Conservation (phyloP, 2,888 invertebrate species). For the Acronicta leporina region DNA sequence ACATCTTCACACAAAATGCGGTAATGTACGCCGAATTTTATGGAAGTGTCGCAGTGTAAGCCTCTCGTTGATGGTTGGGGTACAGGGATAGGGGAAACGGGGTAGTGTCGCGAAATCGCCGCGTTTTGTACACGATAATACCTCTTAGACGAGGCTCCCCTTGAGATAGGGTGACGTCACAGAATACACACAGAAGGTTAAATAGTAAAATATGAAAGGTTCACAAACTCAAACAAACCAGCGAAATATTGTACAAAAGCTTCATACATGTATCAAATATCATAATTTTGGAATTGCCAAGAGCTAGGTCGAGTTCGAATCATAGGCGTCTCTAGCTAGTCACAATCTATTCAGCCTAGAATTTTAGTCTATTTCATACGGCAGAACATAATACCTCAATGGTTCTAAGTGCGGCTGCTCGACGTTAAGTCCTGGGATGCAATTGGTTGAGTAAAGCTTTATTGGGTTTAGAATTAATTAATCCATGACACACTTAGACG, state of each 20-base stretch:
- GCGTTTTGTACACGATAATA: conserved; percentile 78
- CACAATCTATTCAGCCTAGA: no score
- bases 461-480: no score
- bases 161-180: conserved; percentile 46
- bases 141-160: conserved; percentile 57
- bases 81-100: conserved; percentile 44
- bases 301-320: no score
- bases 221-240: background rate
- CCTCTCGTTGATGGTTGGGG: conserved; percentile 8
- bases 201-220: background rate
- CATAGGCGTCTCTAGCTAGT: no score
- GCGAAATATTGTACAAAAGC: no score
- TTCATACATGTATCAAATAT: background rate
- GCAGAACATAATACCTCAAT: no score
- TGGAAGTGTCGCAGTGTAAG: conserved; percentile 14
- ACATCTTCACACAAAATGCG: conserved; percentile 8
- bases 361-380: no score
- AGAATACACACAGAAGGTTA: conserved; percentile 26
- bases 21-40: conserved; percentile 31
- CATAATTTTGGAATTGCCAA: background rate
- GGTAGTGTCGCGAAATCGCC: conserved; percentile 69
- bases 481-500: no score
- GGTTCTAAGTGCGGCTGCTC: no score
- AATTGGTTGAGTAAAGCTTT: no score
- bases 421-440: no score